These are phyloP conservation scores for Drosophila villosipedis DNA, from an alignment of 2,888 invertebrate species.

Conservation along the genomic window DNA sequence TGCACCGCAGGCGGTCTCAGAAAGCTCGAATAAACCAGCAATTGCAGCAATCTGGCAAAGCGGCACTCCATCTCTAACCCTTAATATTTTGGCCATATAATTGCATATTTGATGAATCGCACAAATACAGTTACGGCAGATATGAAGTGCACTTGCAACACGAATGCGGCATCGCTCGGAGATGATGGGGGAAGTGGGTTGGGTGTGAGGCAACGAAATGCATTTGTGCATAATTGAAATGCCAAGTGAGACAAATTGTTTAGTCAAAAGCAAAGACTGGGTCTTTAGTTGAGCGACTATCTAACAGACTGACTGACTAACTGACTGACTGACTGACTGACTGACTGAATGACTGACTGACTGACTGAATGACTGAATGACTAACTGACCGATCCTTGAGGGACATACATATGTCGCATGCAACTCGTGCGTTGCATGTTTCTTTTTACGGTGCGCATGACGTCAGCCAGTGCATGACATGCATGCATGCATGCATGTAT, in stretches of 20 bases:
- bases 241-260: slow-evolving; percentile 40
- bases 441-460: slow-evolving; percentile 14
- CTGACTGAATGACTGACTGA: neutral
- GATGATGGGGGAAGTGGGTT: neutral
- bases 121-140: slow-evolving; percentile 12
- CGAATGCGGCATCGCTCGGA: neutral
- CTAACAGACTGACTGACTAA: neutral
- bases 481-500: slow-evolving; percentile 8
- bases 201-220: slow-evolving; percentile 36
- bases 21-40: slow-evolving; percentile 15
- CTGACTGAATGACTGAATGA: neutral
- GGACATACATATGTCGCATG: slow-evolving; percentile 20
- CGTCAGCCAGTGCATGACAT: slow-evolving; percentile 20
- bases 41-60: slow-evolving; percentile 29
- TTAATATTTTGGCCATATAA: slow-evolving; percentile 48
- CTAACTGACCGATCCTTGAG: slow-evolving; percentile 4
- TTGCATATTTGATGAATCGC: slow-evolving; percentile 56
- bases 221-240: slow-evolving; percentile 54
- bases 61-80: neutral
- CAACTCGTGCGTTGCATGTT: slow-evolving; percentile 16
- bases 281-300: neutral
- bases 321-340: neutral
- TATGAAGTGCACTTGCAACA: neutral
- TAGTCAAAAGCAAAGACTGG: slow-evolving; percentile 23
- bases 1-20: slow-evolving; percentile 52